A percentile compares a stretch with the other conserved stretches of the same genome.
Evolutionary conservation across 2,113 vertebrate species (phyloP).

Genomic region (Dipodomys stephensi): DNA sequence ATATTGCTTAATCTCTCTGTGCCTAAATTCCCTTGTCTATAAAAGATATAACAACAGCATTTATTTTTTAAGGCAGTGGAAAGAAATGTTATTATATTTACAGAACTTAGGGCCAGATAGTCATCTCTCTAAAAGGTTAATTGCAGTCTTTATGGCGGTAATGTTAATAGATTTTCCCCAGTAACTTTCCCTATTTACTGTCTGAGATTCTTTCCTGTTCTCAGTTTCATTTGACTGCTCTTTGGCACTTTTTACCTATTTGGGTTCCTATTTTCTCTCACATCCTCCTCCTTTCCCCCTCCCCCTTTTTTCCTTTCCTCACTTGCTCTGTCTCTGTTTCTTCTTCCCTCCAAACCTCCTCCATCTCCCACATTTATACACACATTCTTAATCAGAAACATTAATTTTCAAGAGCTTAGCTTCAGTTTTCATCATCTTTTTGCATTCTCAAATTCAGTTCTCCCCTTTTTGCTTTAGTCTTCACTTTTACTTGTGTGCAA

Average conservation of each 20-base stretch:
- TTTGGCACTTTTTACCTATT: background rate
- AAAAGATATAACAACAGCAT: background rate
- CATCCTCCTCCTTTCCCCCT: too few relatives aligned
- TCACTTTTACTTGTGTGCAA: background rate
- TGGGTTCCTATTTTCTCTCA: background rate
- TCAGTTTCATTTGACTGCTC: background rate
- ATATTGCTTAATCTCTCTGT: background rate
- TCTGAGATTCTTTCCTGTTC: background rate
- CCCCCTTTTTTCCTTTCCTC: background rate
- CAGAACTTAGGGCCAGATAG: background rate
- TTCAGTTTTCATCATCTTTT: background rate
- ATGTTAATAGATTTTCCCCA: background rate
- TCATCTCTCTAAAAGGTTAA: background rate
- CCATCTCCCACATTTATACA: background rate
- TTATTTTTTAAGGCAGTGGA: slow-evolving; percentile 28
- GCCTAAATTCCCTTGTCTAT: background rate
- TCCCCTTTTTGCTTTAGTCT: background rate
- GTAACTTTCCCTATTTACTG: background rate
- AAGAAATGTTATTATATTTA: background rate
- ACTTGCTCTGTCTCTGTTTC: background rate
- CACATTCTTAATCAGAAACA: background rate
- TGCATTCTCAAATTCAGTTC: background rate
- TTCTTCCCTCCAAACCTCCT: too few relatives aligned
- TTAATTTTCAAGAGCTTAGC: background rate
- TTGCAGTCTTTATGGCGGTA: background rate